phyloP scores from a whole-genome alignment of 2,113 vertebrate species.

The Caranx ignobilis region DNA sequence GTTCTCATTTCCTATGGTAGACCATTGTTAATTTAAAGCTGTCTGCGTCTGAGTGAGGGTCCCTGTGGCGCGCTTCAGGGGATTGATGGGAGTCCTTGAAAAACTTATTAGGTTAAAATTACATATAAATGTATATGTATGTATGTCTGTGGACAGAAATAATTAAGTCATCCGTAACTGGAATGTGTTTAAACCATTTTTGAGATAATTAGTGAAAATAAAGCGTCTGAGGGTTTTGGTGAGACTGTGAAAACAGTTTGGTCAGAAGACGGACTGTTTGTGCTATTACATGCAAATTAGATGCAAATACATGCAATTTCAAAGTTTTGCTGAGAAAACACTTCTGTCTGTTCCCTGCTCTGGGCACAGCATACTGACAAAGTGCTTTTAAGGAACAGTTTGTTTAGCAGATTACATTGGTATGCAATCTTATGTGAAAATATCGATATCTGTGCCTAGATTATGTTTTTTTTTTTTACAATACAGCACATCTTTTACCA shows the following conservation, averaged over 20 bases:
- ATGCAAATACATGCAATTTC: no score
- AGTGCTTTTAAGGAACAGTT: background rate
- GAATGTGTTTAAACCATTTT: background rate
- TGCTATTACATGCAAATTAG: constrained; percentile 11
- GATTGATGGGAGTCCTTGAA: background rate
- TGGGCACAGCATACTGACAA: no score
- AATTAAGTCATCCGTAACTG: constrained; percentile 1
- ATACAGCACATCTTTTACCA: no score
- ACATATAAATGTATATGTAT: background rate
- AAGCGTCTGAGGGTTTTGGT: background rate
- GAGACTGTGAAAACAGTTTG: no score
- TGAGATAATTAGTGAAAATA: constrained; percentile 7
- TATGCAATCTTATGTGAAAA: no score
- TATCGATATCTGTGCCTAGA: no score
- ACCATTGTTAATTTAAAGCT: background rate
- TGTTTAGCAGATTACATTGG: background rate
- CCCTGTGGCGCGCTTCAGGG: background rate
- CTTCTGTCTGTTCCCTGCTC: background rate
- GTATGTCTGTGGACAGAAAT: background rate
- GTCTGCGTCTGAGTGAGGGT: background rate
- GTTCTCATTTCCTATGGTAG: background rate
- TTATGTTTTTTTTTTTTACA: no score
- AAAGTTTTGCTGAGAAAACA: background rate
- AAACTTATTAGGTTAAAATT: background rate
- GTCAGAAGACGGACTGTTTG: background rate